These are phyloP conservation scores for Neopipo cinnamomea DNA, from an alignment of 2,113 vertebrate species.

Conservation along the genomic window DNA sequence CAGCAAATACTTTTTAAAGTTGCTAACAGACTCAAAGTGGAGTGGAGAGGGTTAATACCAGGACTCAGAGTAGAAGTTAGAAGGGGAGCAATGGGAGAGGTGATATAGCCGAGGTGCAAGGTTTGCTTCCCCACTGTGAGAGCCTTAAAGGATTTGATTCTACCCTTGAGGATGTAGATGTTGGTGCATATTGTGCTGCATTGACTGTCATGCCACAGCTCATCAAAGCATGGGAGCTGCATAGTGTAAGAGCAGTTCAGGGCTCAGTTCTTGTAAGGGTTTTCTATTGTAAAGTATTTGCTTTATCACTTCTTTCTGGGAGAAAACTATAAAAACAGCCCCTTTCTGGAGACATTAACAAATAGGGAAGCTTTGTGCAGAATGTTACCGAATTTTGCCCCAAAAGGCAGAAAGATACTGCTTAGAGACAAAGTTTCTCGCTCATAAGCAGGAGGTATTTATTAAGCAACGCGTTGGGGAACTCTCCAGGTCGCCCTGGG, in stretches of 20 bases:
- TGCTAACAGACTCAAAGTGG: background rate
- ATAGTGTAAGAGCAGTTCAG: background rate
- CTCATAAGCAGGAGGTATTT: no score
- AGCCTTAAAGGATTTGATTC: background rate
- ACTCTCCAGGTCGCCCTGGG: no score
- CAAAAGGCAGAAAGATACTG: no score
- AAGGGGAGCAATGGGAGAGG: background rate
- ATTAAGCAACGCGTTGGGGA: no score
- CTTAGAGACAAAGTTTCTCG: no score
- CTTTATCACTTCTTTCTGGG: background rate
- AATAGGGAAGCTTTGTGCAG: background rate
- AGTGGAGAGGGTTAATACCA: background rate
- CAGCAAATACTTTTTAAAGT: background rate
- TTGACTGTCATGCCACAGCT: background rate
- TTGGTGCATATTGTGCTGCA: background rate
- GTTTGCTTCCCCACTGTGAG: background rate
- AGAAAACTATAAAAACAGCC: background rate
- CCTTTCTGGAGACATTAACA: background rate
- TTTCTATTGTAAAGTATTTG: background rate
- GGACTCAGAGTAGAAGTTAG: background rate
- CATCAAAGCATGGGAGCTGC: background rate
- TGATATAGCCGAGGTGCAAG: background rate
- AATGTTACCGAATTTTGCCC: no score
- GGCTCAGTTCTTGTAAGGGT: background rate
- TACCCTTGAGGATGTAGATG: rapidly evolving